phyloP scores from a whole-genome alignment of 2,888 invertebrate species.

The Eupithecia centaureata region DNA sequence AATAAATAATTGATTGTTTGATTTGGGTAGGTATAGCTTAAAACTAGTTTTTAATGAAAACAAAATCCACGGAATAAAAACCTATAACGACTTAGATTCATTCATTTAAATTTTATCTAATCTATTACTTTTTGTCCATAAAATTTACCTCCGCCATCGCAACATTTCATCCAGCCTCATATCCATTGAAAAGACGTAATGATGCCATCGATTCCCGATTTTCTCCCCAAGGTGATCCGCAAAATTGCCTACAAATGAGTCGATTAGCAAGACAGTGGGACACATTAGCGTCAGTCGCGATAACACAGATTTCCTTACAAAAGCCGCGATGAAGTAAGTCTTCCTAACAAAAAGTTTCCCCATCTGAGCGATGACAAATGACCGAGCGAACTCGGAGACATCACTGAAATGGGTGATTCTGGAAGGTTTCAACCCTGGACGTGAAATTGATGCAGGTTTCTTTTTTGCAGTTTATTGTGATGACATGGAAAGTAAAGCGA shows the following conservation, averaged over 20 bases:
- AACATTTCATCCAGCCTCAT: conserved; percentile 10
- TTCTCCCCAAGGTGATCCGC: conserved; percentile 42
- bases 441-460: conserved; percentile 12
- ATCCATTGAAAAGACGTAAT: conserved; percentile 20
- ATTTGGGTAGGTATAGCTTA: background rate
- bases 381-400: conserved; percentile 60
- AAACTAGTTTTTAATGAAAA: background rate
- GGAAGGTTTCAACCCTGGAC: conserved; percentile 16
- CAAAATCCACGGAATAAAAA: too few species aligned
- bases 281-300: conserved; percentile 68
- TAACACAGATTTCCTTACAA: conserved; percentile 75
- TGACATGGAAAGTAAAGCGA: background rate
- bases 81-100: too few species aligned
- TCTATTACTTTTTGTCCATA: background rate
- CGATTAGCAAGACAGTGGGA: conserved; percentile 61
- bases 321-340: conserved; percentile 75
- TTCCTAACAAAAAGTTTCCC: conserved; percentile 77
- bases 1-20: conserved; percentile 32
- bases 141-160: background rate
- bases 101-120: background rate
- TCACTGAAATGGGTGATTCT: conserved; percentile 44
- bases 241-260: conserved; percentile 60
- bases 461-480: background rate
- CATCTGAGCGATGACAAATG: conserved; percentile 80
- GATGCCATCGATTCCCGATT: conserved; percentile 36